A percentile compares a stretch with the other conserved stretches of the same genome.
phyloP scores from a whole-genome alignment of 2,113 vertebrate species.

The Pitta sordida region DNA sequence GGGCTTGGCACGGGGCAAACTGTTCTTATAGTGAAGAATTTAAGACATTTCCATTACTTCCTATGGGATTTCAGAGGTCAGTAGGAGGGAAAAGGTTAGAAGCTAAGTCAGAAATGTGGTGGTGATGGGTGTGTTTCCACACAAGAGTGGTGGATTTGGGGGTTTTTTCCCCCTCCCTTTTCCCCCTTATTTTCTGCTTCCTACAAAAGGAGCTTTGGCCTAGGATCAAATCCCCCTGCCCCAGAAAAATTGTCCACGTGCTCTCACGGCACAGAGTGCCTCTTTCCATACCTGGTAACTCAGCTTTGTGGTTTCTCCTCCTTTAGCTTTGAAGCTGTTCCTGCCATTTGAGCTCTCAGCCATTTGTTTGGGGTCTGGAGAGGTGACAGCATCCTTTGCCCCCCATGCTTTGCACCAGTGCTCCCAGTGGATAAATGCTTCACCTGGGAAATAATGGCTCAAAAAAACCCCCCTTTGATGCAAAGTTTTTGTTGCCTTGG shows the following conservation, averaged over 20 bases:
- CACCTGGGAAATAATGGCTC: neutral
- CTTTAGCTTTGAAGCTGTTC: neutral
- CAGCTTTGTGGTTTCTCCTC: neutral
- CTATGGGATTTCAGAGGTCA: conserved; percentile 34
- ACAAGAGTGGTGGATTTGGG: neutral
- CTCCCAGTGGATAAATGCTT: neutral
- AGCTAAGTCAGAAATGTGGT: neutral
- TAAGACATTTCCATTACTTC: conserved; percentile 41
- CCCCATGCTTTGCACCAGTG: neutral
- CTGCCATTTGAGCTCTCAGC: accelerated
- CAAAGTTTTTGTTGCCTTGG: neutral
- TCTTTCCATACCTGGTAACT: neutral
- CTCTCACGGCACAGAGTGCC: neutral
- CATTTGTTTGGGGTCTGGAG: neutral
- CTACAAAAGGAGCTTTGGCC: neutral
- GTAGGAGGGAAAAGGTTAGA: neutral
- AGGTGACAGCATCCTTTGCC: neutral
- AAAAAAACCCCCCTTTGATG: neutral
- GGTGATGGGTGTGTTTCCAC: neutral
- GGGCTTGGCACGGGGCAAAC: neutral
- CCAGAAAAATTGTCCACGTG: neutral
- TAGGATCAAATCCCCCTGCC: neutral
- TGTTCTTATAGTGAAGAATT: conserved; percentile 12
- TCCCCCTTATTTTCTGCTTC: neutral
- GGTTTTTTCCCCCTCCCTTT: neutral